Conservation (phyloP, 2,888 invertebrate species). For the Coelinius sp. region DNA sequence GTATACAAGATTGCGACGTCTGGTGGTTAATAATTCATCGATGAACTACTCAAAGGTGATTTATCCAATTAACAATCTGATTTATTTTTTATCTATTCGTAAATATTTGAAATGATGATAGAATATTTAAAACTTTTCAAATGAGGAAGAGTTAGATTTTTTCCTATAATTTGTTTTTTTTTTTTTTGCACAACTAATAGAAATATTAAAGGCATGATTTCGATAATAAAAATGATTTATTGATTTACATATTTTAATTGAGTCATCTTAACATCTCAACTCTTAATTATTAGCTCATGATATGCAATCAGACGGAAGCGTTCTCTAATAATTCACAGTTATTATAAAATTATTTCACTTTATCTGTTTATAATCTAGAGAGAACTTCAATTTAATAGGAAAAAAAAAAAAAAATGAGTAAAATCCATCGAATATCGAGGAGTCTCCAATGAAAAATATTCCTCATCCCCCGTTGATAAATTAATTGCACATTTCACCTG, state of each 20-base stretch:
- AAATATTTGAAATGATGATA: too few relatives aligned
- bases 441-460: slow-evolving; percentile 11
- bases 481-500: background rate
- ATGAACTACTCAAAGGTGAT: background rate
- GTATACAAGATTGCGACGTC: background rate
- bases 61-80: too few relatives aligned
- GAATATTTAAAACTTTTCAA: too few relatives aligned
- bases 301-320: slow-evolving; percentile 33
- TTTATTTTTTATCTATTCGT: too few relatives aligned
- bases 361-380: background rate
- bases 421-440: background rate
- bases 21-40: background rate
- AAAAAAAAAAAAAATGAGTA: slow-evolving; percentile 7
- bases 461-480: background rate
- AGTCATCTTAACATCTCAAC: background rate
- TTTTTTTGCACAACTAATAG: too few relatives aligned
- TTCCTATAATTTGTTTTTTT: background rate
- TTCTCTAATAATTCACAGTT: background rate
- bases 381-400: slow-evolving; percentile 7
- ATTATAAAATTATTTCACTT: slow-evolving; percentile 7
- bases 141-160: background rate
- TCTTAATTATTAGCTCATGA: slow-evolving; percentile 1
- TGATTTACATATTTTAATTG: background rate
- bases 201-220: background rate
- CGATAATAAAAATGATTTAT: slow-evolving; percentile 17